Evolutionary conservation across 2,113 vertebrate species (phyloP).

Genomic region (Castor canadensis): DNA sequence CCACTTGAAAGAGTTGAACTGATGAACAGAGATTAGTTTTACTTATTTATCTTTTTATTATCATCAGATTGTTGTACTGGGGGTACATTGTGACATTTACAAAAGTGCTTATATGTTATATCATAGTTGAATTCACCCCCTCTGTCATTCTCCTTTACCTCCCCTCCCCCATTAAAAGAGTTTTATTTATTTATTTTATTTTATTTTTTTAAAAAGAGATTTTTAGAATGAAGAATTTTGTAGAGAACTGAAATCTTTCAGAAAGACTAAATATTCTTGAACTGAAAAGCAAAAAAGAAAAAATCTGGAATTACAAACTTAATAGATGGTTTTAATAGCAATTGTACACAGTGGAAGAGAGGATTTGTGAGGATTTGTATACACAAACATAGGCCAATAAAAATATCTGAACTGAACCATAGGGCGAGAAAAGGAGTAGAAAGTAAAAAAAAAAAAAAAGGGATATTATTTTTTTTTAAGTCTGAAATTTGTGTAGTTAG

Average conservation of each 20-base stretch:
- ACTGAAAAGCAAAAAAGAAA: background rate
- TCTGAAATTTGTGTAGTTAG: background rate
- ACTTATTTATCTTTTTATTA: no score
- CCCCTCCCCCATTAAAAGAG: no score
- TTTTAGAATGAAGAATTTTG: conserved; percentile 15
- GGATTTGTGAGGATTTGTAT: background rate
- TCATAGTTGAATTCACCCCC: no score
- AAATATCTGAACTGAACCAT: background rate
- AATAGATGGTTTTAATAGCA: background rate
- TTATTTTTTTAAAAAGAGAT: no score
- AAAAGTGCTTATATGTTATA: no score
- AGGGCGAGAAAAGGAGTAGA: background rate
- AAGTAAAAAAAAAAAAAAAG: background rate
- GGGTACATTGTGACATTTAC: no score
- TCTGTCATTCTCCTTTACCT: no score
- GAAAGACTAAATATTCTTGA: background rate
- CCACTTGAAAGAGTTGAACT: background rate
- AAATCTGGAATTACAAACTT: background rate
- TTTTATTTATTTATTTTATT: no score
- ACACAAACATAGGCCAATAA: background rate
- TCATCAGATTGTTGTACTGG: no score
- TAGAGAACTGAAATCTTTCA: background rate
- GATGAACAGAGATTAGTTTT: background rate
- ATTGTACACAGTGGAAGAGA: background rate
- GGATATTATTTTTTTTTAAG: background rate